A percentile compares a stretch with the other conserved stretches of the same genome.
These are phyloP conservation scores for Cephus pulcher DNA, from an alignment of 2,888 invertebrate genomes.

Conservation along the genomic window DNA sequence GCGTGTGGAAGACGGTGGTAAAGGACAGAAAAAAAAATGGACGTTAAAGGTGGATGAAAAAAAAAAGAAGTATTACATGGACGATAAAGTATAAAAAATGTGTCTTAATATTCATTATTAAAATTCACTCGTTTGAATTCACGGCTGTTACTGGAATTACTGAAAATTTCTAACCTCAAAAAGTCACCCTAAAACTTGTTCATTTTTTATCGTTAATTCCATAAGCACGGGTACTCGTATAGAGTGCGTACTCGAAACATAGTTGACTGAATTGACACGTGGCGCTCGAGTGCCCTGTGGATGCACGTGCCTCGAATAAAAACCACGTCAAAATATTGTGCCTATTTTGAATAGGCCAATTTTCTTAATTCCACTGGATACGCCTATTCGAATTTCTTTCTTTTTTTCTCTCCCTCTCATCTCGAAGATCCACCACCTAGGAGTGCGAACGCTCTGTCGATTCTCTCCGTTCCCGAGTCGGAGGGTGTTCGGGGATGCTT, in stretches of 20 bases:
- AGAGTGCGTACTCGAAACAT: not conserved
- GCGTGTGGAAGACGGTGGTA: conserved; percentile 20
- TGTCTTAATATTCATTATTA: not conserved
- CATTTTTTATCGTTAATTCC: not conserved
- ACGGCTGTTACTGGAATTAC: not conserved
- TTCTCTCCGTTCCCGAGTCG: not conserved
- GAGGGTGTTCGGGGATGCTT: not conserved
- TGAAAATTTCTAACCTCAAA: not conserved
- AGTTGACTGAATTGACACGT: conserved; percentile 35
- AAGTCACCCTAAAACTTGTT: not conserved
- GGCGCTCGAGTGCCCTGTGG: conserved; percentile 50
- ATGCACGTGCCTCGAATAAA: conserved; percentile 57
- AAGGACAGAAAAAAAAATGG: conserved; percentile 4
- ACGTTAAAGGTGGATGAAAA: not conserved
- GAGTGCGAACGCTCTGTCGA: not conserved
- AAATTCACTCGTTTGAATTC: not conserved
- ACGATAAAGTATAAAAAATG: not conserved
- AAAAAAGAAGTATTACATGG: not conserved
- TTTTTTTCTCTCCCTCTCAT: not conserved
- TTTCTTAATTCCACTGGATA: conserved; percentile 25
- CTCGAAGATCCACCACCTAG: not conserved
- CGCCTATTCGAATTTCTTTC: not conserved
- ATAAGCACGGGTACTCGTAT: conserved; percentile 14
- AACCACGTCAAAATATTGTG: conserved; percentile 59
- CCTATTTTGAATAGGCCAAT: conserved; percentile 59